Base-by-base conservation (phyloP, 2,797 vertebrate genomes). In the Merluccius polli region DNA sequence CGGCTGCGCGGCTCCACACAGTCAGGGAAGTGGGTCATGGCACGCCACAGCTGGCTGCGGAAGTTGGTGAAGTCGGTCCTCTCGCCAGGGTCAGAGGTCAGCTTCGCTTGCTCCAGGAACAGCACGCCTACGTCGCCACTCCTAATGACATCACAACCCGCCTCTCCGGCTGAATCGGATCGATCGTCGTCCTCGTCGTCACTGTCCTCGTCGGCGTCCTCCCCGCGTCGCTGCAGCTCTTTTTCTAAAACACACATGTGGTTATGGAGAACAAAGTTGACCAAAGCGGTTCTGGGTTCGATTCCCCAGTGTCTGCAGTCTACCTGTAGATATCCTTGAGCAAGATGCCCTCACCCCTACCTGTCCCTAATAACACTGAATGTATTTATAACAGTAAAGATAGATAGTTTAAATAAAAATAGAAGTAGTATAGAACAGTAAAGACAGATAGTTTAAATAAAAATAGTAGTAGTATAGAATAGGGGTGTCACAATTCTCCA, bases 21-120 rank as follows among this genome's bases (percentile, higher is more conserved):
- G 33, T 98, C 96, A 0, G 98, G 94, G 74, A 98, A 96, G 81
- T 92, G 94, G 38, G 92, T 89, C 94, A 99, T 95, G 78, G 96
- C 92, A 73, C 90, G 94, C 98, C 98, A 99, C 73, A 99, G 91
- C 10, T 98, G 88, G 85, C 93, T 92, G 18, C 98, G 95, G 84
- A 97, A 99, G 92, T 98, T 99, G 41, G 95, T 92, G 63, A 97
- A 96, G 89, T 99, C 97, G 0, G 95, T 93, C 65, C 97, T 94
- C 27, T 97, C 95, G 0, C 35, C 86, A 63, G 92, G 86, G 71
- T 93, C 82, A 0, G 86, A 92, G 82, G 88, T 92, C 65, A 77
- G 15, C 71, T 88, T 89, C 44, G 97, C 84, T 81, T 93, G 91
- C 71, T 95, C 84, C 3, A 95, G 83, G 88, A 95, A 99, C 70